A percentile compares a stretch with the other conserved stretches of the same genome.
These are phyloP conservation scores for Gortyna flavago DNA, from an alignment of 2,888 invertebrate genomes.

Conservation along the genomic window DNA sequence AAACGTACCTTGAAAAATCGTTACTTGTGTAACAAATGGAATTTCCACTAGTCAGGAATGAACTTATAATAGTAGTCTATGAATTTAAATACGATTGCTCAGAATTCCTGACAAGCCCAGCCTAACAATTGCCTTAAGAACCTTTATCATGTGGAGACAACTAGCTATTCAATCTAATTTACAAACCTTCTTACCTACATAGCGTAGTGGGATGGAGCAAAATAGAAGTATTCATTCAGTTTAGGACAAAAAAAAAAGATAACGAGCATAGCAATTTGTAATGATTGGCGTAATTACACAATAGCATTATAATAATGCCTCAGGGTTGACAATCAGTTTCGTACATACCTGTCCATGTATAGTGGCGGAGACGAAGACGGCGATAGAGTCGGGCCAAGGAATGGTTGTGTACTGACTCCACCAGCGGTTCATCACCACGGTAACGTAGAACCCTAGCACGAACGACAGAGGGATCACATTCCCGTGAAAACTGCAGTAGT, in stretches of 20 bases:
- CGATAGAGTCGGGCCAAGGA: conserved; percentile 96
- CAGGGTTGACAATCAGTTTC: conserved; percentile 18
- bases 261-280: conserved; percentile 12
- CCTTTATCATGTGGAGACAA: background rate
- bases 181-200: conserved; percentile 14
- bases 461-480: conserved; percentile 97
- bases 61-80: too few species aligned
- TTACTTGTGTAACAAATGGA: conserved; percentile 13
- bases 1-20: conserved; percentile 31
- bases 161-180: conserved; percentile 6
- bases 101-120: conserved; percentile 34
- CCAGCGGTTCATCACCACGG: conserved; percentile 98
- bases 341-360: conserved; percentile 93
- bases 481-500: conserved; percentile 96
- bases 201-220: conserved; percentile 29
- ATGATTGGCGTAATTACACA: conserved; percentile 29
- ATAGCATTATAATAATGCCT: conserved; percentile 29
- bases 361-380: conserved; percentile 96
- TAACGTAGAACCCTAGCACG: conserved; percentile 98
- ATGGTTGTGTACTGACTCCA: conserved; percentile 96
- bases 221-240: background rate
- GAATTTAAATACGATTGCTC: background rate
- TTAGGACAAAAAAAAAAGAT: conserved; percentile 18
- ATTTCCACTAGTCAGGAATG: conserved; percentile 9
- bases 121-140: conserved; percentile 29